phyloP scores from a whole-genome alignment of 2,113 vertebrate genomes.

The Saimiri boliviensis region DNA sequence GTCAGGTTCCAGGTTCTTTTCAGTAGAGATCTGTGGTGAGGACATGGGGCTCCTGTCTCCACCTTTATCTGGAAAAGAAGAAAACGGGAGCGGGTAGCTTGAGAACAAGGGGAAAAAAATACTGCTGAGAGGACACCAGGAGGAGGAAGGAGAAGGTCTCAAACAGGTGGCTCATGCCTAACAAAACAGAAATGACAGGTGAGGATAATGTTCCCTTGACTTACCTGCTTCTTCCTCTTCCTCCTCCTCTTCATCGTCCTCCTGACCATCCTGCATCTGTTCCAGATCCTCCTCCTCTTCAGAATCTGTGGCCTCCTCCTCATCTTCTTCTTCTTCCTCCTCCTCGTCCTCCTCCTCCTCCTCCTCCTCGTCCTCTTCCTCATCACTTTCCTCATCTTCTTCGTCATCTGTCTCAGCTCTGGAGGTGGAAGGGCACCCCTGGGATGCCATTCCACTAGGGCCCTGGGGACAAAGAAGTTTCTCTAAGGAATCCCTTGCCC shows the following conservation, averaged over 20 bases:
- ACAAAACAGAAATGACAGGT: background rate
- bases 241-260: slow-evolving; percentile 84
- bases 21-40: background rate
- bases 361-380: slow-evolving; percentile 77
- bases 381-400: slow-evolving; percentile 63
- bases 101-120: background rate
- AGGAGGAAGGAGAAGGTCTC: background rate
- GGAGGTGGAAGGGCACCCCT: slow-evolving; percentile 46
- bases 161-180: background rate
- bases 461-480: slow-evolving; percentile 65
- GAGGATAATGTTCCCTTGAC: background rate
- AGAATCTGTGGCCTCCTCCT: slow-evolving; percentile 88
- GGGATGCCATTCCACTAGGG: slow-evolving; percentile 68
- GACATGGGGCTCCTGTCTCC: slow-evolving; percentile 30
- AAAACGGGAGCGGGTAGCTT: background rate
- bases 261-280: slow-evolving; percentile 85
- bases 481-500: slow-evolving; percentile 32
- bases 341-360: slow-evolving; percentile 79
- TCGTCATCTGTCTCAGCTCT: slow-evolving; percentile 67
- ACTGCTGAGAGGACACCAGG: background rate
- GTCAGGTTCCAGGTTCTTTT: slow-evolving; percentile 27
- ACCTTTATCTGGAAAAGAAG: slow-evolving; percentile 56
- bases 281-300: slow-evolving; percentile 88
- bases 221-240: slow-evolving; percentile 78
- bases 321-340: slow-evolving; percentile 84